Conservation (phyloP, 1,140 invertebrate species). For the Drosophila tristis region DNA sequence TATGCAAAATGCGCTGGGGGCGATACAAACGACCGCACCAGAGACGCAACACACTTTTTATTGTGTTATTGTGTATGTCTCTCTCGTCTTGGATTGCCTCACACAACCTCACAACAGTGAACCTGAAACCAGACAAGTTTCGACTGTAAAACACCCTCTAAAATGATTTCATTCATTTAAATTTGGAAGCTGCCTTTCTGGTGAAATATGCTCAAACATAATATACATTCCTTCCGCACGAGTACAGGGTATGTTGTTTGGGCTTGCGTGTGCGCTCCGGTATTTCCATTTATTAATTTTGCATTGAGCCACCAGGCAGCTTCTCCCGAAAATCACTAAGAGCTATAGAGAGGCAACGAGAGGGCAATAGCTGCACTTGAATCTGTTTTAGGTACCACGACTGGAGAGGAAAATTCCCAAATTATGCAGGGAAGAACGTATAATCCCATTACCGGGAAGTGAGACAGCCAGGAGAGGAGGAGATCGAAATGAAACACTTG, state of each 20-base stretch:
- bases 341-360: constrained; percentile 6
- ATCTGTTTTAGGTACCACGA: constrained; percentile 16
- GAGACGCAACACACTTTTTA: constrained; percentile 14
- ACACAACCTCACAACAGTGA: constrained; percentile 8
- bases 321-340: constrained; percentile 13
- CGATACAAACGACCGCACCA: constrained; percentile 4
- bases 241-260: constrained; percentile 3
- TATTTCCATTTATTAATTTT: constrained; percentile 71
- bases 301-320: constrained; percentile 34
- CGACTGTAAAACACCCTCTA: too few relatives aligned
- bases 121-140: background rate
- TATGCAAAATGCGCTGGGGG: constrained; percentile 61
- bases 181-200: too few relatives aligned
- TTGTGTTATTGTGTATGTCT: background rate
- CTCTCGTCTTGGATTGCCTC: constrained; percentile 18
- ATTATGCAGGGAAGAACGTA: constrained; percentile 30
- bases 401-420: constrained; percentile 18
- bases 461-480: constrained; percentile 7
- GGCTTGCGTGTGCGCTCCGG: constrained; percentile 70
- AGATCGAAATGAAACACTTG: constrained; percentile 47
- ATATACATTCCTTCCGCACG: too few relatives aligned
- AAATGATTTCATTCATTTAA: too few relatives aligned
- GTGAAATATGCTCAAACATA: constrained; percentile 29
- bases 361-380: constrained; percentile 49
- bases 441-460: constrained; percentile 54